Percentiles rank a stretch among this genome's conserved stretches.
Evolutionary conservation across 2,797 vertebrate genomes (phyloP).

Genomic region (Sebastes cheni): DNA sequence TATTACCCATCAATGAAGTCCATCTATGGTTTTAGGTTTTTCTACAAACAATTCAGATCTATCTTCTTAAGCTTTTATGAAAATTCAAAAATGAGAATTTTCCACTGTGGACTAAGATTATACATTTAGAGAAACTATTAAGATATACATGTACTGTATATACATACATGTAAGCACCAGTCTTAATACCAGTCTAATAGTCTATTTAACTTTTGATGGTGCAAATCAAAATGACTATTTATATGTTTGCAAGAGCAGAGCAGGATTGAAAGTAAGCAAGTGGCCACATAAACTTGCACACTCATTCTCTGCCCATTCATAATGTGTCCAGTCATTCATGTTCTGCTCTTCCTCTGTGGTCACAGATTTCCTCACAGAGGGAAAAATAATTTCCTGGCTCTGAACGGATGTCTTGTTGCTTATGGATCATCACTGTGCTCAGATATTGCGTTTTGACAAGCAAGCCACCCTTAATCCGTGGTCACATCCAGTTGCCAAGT

Average conservation of each 20-base stretch:
- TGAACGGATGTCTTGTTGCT: slow-evolving; percentile 29
- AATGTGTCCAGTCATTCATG: slow-evolving; percentile 19
- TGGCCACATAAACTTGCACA: neutral
- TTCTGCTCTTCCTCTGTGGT: neutral
- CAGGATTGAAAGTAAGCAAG: neutral
- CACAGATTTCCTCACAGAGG: neutral
- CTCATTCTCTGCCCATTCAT: slow-evolving; percentile 19
- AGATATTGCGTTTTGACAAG: slow-evolving; percentile 48
- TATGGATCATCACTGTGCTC: slow-evolving; percentile 31
- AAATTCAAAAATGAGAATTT: too few species aligned
- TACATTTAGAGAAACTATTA: neutral
- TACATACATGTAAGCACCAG: neutral
- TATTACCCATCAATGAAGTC: too few species aligned
- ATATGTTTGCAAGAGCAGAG: neutral
- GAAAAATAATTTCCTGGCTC: slow-evolving; percentile 3
- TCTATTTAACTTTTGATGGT: neutral
- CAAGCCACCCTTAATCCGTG: slow-evolving; percentile 36
- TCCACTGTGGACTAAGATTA: neutral
- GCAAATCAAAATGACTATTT: neutral
- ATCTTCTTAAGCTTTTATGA: neutral
- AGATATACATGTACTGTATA: neutral
- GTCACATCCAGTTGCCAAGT: slow-evolving; percentile 33
- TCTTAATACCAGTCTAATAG: neutral
- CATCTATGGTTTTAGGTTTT: neutral
- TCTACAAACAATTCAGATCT: neutral